Percentiles rank a stretch among this genome's conserved stretches.
phyloP scores from a whole-genome alignment of 2,113 vertebrate species.

The Urocitellus parryii region DNA sequence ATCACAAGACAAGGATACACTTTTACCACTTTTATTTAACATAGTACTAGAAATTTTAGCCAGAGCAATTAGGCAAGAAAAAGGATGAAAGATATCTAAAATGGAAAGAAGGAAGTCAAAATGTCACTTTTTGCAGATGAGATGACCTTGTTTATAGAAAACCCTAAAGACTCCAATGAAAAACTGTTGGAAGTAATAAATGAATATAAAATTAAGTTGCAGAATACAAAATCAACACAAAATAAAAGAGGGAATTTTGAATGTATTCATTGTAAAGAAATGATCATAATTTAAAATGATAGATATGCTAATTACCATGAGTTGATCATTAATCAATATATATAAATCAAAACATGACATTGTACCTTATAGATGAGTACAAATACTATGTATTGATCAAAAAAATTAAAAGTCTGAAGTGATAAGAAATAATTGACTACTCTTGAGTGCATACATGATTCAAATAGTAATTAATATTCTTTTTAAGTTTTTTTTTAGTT shows the following conservation, averaged over 20 bases:
- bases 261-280: background rate
- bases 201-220: background rate
- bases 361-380: background rate
- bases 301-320: background rate
- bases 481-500: background rate
- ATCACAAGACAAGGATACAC: background rate
- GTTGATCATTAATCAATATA: background rate
- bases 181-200: background rate
- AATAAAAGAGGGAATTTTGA: background rate
- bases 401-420: background rate
- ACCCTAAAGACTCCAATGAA: background rate
- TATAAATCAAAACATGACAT: background rate
- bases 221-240: background rate
- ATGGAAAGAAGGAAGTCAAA: background rate
- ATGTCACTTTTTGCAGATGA: background rate
- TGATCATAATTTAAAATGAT: background rate
- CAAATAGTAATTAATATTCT: constrained; percentile 13
- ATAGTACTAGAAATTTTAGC: too few species aligned
- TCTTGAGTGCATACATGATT: background rate
- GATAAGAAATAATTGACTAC: constrained; percentile 36
- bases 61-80: background rate
- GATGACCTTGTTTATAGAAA: background rate
- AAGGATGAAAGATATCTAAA: background rate
- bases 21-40: background rate
- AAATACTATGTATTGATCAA: background rate